Evolutionary conservation across 2,888 invertebrate genomes (phyloP), one percentile per base, ranked within the genome.

Genomic region (Conistra vaccinii): DNA sequence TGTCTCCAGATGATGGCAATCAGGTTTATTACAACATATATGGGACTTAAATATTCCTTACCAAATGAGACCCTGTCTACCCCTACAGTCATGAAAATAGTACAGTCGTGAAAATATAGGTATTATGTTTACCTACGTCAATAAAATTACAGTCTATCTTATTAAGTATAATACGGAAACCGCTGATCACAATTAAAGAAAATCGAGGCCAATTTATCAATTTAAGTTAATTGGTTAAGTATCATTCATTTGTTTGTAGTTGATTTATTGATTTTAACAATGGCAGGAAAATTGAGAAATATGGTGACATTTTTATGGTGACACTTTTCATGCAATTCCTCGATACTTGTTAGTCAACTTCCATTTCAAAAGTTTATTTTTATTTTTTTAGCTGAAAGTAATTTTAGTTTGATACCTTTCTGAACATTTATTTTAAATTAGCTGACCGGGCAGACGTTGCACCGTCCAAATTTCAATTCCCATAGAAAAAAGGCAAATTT

Each of bases 181-280:
- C 62, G 1, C 29, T 26, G 55, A 81, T 55, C 23, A 29, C 32
- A 45, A 69, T 82, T 67, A 82, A 32, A 77, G 48, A 10, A 35
- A 55, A 63, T 63, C 77, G 83, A 80, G 80, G 80, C 9, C 70
- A 70, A 82, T 76, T 69, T 48, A 32, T 51, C 35, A 42, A 78
- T 71, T 65, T 39, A 9, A 23, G 12, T 48, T 82, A 53, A 82
- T 82, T 70, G 53, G n/a, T 32, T 67, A 77, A 77, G 14, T 82
- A 51, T 63, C 20, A 42, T 67, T 82, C 10, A 70, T 76, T 80
- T 70, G 66, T 82, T 63, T 29, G 10, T 7, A 39, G n/a, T 35
- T 67, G 77, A 77, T 82, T 80, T 82, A 80, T 80, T 63, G 62
- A 0, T 42, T 77, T 9, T 20, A 63, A 80, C 78, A 80, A 80